Percentiles rank a stretch among this genome's conserved stretches.
Conservation (phyloP, 2,888 invertebrate genomes). For the Dusona sp. region DNA sequence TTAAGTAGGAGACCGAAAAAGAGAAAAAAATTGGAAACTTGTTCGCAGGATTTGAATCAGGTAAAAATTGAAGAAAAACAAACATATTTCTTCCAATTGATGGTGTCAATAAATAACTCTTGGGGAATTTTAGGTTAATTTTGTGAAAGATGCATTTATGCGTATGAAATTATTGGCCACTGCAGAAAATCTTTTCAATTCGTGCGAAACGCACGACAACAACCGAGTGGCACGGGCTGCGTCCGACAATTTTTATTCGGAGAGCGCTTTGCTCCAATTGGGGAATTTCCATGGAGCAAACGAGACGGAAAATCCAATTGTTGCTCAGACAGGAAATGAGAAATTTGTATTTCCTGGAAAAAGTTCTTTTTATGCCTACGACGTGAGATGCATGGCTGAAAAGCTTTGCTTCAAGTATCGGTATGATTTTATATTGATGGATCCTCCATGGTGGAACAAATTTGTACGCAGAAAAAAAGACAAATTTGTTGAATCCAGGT, state of each 20-base stretch:
- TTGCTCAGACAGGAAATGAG: slow-evolving; percentile 85
- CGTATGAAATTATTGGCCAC: slow-evolving; percentile 74
- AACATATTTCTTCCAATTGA: not conserved
- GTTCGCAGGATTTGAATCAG: slow-evolving; percentile 75
- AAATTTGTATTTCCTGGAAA: slow-evolving; percentile 89
- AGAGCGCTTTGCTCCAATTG: slow-evolving; percentile 79
- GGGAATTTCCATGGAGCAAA: slow-evolving; percentile 87
- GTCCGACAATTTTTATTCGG: slow-evolving; percentile 83
- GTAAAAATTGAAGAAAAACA: slow-evolving; percentile 66
- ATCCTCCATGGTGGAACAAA: slow-evolving; percentile 99
- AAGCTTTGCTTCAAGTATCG: slow-evolving; percentile 85
- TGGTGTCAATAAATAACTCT: not conserved
- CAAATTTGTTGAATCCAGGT: slow-evolving; percentile 88
- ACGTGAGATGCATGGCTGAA: slow-evolving; percentile 87
- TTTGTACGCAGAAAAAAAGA: slow-evolving; percentile 93
- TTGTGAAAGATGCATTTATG: slow-evolving; percentile 76
- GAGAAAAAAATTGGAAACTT: slow-evolving; percentile 71
- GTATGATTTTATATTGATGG: slow-evolving; percentile 94
- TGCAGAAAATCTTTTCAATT: slow-evolving; percentile 74
- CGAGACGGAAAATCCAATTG: slow-evolving; percentile 85
- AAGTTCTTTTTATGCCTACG: slow-evolving; percentile 89
- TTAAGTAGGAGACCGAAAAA: slow-evolving; percentile 79
- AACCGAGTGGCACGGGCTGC: slow-evolving; percentile 82
- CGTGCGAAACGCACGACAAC: slow-evolving; percentile 74
- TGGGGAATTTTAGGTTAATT: slow-evolving; percentile 76